Evolutionary conservation across 2,888 invertebrate species (phyloP).

Genomic region (Drosophila bunnanda): DNA sequence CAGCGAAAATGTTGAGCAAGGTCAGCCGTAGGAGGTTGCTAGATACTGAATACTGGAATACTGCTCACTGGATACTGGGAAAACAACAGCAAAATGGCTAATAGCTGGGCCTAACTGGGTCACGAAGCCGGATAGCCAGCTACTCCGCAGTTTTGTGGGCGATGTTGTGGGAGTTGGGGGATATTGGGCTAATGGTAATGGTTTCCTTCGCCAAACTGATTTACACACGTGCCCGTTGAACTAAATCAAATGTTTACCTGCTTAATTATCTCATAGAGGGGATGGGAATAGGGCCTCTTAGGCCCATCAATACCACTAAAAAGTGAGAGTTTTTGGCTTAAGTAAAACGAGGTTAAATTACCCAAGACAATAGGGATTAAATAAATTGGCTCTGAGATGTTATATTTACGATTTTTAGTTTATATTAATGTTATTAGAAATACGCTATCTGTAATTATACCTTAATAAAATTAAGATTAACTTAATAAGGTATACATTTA

Average conservation of each 20-base stretch:
- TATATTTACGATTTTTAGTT: no score
- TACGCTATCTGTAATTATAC: neutral
- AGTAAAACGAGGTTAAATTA: neutral
- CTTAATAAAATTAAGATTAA: no score
- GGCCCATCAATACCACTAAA: neutral
- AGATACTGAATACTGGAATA: conserved; percentile 14
- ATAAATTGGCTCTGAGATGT: neutral
- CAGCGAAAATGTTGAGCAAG: conserved; percentile 48
- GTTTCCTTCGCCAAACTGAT: conserved; percentile 26
- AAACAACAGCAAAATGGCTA: conserved; percentile 26
- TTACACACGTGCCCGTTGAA: conserved; percentile 32
- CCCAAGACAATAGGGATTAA: neutral
- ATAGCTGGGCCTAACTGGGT: conserved; percentile 39
- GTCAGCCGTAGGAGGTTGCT: conserved; percentile 50
- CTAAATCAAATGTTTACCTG: conserved; percentile 33
- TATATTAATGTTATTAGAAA: neutral
- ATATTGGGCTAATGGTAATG: conserved; percentile 33
- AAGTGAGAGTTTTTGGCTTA: conserved; percentile 7
- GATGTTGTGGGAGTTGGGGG: conserved; percentile 36
- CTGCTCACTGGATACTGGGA: conserved; percentile 18
- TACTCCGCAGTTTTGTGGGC: conserved; percentile 16
- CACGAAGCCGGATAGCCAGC: conserved; percentile 26
- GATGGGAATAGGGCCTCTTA: neutral
- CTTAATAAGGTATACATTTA: neutral
- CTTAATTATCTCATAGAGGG: conserved; percentile 18